Percentiles rank a stretch among this genome's conserved stretches.
These are phyloP conservation scores for Heteronetta atricapilla DNA, from an alignment of 2,113 vertebrate species.

Conservation along the genomic window DNA sequence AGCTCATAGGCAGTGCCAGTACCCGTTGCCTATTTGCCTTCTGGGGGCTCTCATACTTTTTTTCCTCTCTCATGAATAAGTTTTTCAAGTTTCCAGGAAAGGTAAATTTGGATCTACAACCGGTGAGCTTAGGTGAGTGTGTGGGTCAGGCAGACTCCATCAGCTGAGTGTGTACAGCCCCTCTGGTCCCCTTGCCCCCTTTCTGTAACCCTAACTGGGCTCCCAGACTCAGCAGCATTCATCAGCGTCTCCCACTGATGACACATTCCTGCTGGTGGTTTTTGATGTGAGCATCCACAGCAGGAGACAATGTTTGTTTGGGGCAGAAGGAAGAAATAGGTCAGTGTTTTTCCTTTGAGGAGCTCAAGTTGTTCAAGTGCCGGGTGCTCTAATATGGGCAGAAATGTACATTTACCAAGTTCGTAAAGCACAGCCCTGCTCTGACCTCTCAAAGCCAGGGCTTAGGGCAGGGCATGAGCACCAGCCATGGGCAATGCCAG, in stretches of 20 bases:
- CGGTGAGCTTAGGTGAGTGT: neutral
- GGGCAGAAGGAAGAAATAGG: slow-evolving; percentile 13
- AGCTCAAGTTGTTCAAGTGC: neutral
- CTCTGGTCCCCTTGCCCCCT: fast-evolving
- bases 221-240: neutral
- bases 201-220: neutral
- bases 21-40: neutral
- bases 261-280: neutral
- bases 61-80: neutral
- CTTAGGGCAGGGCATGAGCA: neutral
- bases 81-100: neutral
- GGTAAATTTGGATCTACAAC: neutral
- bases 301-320: neutral
- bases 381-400: neutral
- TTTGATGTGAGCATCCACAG: neutral
- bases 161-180: neutral
- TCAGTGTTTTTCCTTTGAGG: slow-evolving; percentile 1
- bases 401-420: neutral
- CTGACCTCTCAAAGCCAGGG: neutral
- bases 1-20: neutral
- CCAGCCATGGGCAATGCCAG: neutral
- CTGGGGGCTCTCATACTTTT: neutral
- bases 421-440: neutral
- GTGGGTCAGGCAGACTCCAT: neutral
- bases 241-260: neutral